Percentiles rank a stretch among this genome's conserved stretches.
Evolutionary conservation across 1,140 invertebrate genomes (phyloP).

Genomic region (Lutraria rhynchaena): DNA sequence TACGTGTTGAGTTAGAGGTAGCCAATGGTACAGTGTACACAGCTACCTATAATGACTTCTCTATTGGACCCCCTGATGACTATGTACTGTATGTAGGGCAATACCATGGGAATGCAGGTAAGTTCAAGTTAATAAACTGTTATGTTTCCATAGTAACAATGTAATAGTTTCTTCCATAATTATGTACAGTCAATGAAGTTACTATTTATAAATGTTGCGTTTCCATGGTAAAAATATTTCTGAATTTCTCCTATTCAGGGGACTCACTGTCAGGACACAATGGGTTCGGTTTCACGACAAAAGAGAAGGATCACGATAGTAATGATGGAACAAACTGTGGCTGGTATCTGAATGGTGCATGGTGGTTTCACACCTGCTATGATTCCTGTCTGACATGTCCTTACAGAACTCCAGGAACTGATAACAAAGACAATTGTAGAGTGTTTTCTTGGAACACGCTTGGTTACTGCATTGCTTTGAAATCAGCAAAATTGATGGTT

Average conservation of each 20-base stretch:
- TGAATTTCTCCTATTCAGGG: neutral
- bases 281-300: constrained; percentile 24
- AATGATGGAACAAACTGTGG: constrained; percentile 21
- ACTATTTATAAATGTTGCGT: neutral
- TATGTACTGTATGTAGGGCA: constrained; percentile 83
- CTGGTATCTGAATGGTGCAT: constrained; percentile 17
- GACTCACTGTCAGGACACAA: constrained; percentile 12
- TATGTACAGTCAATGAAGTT: no score
- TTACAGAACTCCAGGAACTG: neutral
- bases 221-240: neutral
- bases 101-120: constrained; percentile 68
- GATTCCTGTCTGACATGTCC: constrained; percentile 36
- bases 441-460: constrained; percentile 19
- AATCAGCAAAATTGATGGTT: constrained; percentile 18
- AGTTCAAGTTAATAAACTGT: no score
- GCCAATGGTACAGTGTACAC: constrained; percentile 11
- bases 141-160: no score
- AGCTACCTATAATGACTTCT: constrained; percentile 86
- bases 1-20: neutral
- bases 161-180: no score
- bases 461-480: constrained; percentile 19
- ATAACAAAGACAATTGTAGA: neutral
- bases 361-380: constrained; percentile 33
- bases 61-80: constrained; percentile 94
- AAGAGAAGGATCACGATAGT: constrained; percentile 17